Conservation (phyloP, 2,797 vertebrate species). For the Tiaroga cobitis region DNA sequence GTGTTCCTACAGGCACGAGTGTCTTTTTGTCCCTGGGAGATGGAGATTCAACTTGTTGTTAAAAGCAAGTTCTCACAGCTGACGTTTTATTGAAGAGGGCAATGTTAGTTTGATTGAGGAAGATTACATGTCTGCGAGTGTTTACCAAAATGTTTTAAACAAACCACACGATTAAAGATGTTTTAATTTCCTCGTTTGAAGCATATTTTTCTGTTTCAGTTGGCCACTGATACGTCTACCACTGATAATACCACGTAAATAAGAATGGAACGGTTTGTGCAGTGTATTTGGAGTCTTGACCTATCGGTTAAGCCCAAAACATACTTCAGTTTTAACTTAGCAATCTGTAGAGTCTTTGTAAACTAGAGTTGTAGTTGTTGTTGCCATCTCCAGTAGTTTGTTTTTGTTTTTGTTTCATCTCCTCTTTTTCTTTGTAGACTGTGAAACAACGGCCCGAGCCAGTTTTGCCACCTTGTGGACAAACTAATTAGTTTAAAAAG, state of each 20-base stretch:
- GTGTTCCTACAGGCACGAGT: neutral
- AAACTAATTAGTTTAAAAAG: neutral
- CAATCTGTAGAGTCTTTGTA: no score
- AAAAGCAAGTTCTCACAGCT: conserved; percentile 3
- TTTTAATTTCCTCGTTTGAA: neutral
- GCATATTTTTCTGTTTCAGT: neutral
- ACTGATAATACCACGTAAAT: neutral
- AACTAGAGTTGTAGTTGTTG: neutral
- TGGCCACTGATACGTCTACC: neutral
- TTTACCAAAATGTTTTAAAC: neutral
- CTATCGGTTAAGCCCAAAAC: neutral
- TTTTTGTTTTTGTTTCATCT: neutral
- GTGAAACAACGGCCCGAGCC: neutral
- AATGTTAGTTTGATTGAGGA: conserved; percentile 19
- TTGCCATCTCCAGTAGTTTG: neutral
- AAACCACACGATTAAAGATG: neutral
- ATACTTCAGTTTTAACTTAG: neutral
- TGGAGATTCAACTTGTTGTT: neutral
- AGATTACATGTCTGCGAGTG: neutral
- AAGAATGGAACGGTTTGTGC: neutral
- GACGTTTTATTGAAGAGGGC: neutral
- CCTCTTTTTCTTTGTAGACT: neutral
- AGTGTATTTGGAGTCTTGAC: neutral
- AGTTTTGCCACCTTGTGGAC: neutral
- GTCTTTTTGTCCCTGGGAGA: neutral